Evolutionary conservation across 2,888 invertebrate species (phyloP).

Genomic region (Drosophila eohydei): DNA sequence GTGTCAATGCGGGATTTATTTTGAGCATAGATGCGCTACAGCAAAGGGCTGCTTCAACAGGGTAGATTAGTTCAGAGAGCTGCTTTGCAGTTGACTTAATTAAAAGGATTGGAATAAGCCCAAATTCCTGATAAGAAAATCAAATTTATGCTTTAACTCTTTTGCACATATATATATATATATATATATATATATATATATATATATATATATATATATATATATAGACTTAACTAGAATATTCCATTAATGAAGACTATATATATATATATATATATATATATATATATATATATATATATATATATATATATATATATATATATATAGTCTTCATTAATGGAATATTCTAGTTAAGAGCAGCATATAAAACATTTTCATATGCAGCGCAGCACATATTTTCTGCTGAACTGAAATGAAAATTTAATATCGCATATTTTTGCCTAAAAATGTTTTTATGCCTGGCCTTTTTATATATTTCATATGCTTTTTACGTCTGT

Average conservation of each 20-base stretch:
- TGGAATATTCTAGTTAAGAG: background rate
- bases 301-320: background rate
- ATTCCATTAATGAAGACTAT: too few species aligned
- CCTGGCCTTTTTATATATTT: constrained; percentile 24
- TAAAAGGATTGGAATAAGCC: too few species aligned
- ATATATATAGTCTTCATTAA: background rate
- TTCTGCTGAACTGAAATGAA: constrained; percentile 12
- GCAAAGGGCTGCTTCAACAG: background rate
- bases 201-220: too few species aligned
- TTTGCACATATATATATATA: too few species aligned
- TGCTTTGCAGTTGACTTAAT: background rate
- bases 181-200: too few species aligned
- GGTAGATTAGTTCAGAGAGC: background rate
- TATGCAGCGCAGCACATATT: constrained; percentile 4
- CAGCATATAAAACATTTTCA: constrained; percentile 1
- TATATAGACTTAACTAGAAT: too few species aligned
- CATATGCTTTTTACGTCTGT: constrained; percentile 15
- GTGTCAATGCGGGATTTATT: constrained; percentile 19
- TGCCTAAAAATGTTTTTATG: constrained; percentile 40
- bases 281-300: too few species aligned
- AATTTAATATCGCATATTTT: constrained; percentile 38
- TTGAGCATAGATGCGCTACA: constrained; percentile 3
- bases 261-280: too few species aligned
- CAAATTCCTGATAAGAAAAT: background rate
- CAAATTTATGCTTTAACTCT: background rate